These are phyloP conservation scores for Bettongia penicillata DNA, from an alignment of 2,113 vertebrate species.

Conservation along the genomic window DNA sequence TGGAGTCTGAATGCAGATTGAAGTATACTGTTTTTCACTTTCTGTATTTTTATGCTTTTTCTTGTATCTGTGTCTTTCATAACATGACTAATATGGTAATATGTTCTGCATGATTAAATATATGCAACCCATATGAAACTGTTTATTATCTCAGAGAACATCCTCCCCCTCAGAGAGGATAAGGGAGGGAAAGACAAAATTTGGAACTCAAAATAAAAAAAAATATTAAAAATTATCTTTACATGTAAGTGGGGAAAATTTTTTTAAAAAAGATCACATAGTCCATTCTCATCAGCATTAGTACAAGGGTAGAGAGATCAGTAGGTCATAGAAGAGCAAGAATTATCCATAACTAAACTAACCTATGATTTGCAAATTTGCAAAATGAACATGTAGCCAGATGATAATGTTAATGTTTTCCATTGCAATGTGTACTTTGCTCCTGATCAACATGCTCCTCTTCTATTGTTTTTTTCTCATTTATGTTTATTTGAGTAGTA, in stretches of 20 bases:
- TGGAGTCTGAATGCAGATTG: too few relatives aligned
- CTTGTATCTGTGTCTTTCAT: too few relatives aligned
- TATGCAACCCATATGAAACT: too few relatives aligned
- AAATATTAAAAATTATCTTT: not conserved
- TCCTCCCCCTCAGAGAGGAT: not conserved
- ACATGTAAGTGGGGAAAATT: not conserved
- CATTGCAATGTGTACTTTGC: not conserved
- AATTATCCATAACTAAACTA: not conserved
- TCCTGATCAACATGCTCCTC: not conserved
- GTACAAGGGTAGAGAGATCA: not conserved
- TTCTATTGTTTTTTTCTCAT: not conserved
- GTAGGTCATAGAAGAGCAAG: not conserved
- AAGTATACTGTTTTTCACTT: too few relatives aligned
- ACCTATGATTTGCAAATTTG: not conserved
- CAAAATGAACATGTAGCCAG: not conserved
- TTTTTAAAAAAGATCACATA: not conserved
- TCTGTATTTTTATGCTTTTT: too few relatives aligned
- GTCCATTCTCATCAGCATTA: not conserved
- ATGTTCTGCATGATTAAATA: too few relatives aligned
- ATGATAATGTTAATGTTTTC: not conserved
- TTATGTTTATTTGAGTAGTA: not conserved
- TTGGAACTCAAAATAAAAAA: not conserved
- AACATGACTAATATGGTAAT: too few relatives aligned
- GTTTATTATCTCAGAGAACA: too few relatives aligned
- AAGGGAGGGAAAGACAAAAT: not conserved